A percentile compares a stretch with the other conserved stretches of the same genome.
Conservation (phyloP, 2,113 vertebrate genomes). For the Phalacrocorax pelagicus region DNA sequence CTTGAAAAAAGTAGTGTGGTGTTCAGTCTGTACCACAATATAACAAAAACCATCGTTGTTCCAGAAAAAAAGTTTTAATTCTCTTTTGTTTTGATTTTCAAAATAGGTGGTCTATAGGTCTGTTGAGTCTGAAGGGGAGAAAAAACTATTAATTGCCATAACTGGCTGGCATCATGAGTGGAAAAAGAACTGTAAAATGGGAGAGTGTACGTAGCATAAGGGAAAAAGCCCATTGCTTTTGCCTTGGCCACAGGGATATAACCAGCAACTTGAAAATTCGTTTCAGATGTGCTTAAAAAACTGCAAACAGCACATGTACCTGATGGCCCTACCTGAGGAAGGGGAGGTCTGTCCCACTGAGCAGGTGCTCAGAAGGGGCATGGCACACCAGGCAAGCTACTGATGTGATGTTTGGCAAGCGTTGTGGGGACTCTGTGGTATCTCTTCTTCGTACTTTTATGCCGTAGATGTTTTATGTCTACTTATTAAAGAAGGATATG, state of each 20-base stretch:
- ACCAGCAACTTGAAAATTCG: neutral
- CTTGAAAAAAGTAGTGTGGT: neutral
- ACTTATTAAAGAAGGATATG: neutral
- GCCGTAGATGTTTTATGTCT: neutral
- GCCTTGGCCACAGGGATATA: neutral
- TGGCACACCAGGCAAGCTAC: neutral
- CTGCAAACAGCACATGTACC: fast-evolving
- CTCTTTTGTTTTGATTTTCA: neutral
- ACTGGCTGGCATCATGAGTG: neutral
- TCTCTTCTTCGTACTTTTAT: neutral
- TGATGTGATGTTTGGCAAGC: neutral
- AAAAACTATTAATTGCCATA: neutral
- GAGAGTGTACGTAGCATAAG: fast-evolving
- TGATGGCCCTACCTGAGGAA: neutral
- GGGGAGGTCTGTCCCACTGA: neutral
- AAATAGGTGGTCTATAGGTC: neutral
- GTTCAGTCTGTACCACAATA: neutral
- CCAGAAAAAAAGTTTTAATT: neutral
- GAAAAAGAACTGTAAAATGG: neutral
- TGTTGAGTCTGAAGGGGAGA: neutral
- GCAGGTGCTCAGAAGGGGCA: neutral
- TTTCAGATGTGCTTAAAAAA: neutral
- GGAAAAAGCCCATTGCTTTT: neutral
- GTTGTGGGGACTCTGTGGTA: neutral
- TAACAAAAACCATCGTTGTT: neutral